A percentile compares a stretch with the other conserved stretches of the same genome.
These are phyloP conservation scores for Chrysomela aeneicollis DNA, from an alignment of 2,888 invertebrate genomes.

Conservation along the genomic window DNA sequence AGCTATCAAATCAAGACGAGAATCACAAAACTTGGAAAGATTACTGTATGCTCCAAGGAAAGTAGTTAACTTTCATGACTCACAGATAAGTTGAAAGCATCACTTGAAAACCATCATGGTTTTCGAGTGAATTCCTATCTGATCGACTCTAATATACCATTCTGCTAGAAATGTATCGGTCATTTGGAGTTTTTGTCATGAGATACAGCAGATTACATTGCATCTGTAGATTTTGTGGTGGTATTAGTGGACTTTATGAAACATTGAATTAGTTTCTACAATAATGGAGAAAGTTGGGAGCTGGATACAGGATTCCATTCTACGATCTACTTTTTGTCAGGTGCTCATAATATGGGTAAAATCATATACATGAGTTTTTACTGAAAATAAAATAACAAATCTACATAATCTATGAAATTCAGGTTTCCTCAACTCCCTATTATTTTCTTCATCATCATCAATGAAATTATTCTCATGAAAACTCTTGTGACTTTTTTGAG, in stretches of 20 bases:
- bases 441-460: no score
- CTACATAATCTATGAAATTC: no score
- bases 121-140: slow-evolving; percentile 27
- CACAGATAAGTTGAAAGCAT: slow-evolving; percentile 24
- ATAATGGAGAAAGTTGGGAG: slow-evolving; percentile 29
- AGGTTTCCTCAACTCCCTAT: no score
- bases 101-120: slow-evolving; percentile 28
- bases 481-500: no score
- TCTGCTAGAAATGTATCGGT: slow-evolving; percentile 17
- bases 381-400: no score
- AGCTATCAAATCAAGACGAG: neutral
- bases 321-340: neutral
- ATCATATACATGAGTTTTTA: no score
- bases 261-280: slow-evolving; percentile 27
- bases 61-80: slow-evolving; percentile 21
- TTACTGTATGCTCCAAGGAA: slow-evolving; percentile 22
- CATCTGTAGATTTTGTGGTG: slow-evolving; percentile 19
- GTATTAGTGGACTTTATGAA: slow-evolving; percentile 29
- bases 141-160: slow-evolving; percentile 17
- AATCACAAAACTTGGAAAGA: slow-evolving; percentile 13
- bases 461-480: no score
- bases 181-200: slow-evolving; percentile 27
- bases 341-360: neutral
- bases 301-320: slow-evolving; percentile 21
- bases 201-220: slow-evolving; percentile 27